These are phyloP conservation scores for Micrastur ruficollis DNA, from an alignment of 2,797 vertebrate genomes.

Conservation along the genomic window DNA sequence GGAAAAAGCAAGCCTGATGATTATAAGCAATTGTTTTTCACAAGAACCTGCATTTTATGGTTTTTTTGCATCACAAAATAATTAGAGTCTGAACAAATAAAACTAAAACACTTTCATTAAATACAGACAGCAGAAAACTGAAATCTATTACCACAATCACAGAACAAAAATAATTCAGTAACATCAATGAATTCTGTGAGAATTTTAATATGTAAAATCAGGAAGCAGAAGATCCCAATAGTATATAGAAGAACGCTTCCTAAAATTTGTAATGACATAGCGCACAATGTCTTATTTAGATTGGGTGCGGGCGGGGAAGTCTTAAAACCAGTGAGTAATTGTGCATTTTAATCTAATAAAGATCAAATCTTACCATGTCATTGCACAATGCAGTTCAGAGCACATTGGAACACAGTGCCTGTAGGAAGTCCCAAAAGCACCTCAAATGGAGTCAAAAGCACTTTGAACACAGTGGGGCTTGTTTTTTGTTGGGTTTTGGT, in stretches of 20 bases:
- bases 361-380: background rate
- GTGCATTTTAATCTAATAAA: background rate
- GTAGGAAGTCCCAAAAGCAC: background rate
- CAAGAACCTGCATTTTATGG: background rate
- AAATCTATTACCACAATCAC: background rate
- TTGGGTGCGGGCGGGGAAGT: too few species aligned
- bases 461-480: background rate
- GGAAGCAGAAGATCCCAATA: background rate
- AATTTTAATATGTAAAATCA: background rate
- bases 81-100: background rate
- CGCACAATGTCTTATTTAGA: background rate
- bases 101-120: background rate
- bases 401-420: rapidly evolving
- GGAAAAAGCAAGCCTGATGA: background rate
- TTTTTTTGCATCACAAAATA: background rate
- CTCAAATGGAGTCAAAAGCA: background rate
- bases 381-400: background rate
- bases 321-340: background rate
- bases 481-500: background rate
- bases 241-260: background rate
- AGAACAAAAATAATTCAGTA: background rate
- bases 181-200: background rate
- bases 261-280: background rate
- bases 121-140: background rate
- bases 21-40: background rate